A percentile compares a stretch with the other conserved stretches of the same genome.
These are phyloP conservation scores for Syngnathus scovelli DNA, from an alignment of 2,113 vertebrate genomes.

Conservation along the genomic window DNA sequence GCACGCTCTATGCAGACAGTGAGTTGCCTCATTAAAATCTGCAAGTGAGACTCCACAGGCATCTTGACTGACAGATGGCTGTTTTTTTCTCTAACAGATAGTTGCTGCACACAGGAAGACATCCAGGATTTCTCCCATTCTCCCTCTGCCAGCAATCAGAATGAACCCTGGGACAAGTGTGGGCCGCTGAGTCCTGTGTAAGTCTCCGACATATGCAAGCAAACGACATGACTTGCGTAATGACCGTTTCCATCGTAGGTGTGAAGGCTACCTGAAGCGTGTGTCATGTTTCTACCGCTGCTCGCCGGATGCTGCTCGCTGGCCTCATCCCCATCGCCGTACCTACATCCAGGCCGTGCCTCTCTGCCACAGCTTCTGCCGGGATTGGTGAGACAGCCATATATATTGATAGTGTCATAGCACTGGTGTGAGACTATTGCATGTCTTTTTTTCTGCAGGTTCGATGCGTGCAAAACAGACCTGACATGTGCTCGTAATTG, in stretches of 20 bases:
- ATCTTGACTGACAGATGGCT: neutral
- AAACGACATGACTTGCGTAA: neutral
- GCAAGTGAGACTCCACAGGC: neutral
- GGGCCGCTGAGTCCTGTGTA: conserved; percentile 68
- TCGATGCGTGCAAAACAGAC: conserved; percentile 73
- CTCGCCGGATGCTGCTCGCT: conserved; percentile 72
- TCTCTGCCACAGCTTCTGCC: conserved; percentile 79
- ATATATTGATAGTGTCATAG: too few species aligned
- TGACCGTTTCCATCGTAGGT: conserved; percentile 39
- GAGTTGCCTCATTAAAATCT: conserved; percentile 48
- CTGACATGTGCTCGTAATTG: conserved; percentile 73
- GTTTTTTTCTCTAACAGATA: conserved; percentile 47
- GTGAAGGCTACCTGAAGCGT: conserved; percentile 65
- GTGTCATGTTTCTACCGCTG: conserved; percentile 74
- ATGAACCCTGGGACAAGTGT: conserved; percentile 69
- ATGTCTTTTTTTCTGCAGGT: conserved; percentile 59
- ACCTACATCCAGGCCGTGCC: conserved; percentile 69
- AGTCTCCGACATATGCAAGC: conserved; percentile 26
- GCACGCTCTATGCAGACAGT: conserved; percentile 68
- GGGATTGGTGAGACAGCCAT: conserved; percentile 70
- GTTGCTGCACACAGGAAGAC: conserved; percentile 66
- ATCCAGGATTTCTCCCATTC: conserved; percentile 56
- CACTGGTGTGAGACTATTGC: neutral
- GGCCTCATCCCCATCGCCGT: conserved; percentile 63
- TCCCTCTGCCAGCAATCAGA: conserved; percentile 48